phyloP scores from a whole-genome alignment of 2,797 vertebrate species.

The Anguilla pacifica region DNA sequence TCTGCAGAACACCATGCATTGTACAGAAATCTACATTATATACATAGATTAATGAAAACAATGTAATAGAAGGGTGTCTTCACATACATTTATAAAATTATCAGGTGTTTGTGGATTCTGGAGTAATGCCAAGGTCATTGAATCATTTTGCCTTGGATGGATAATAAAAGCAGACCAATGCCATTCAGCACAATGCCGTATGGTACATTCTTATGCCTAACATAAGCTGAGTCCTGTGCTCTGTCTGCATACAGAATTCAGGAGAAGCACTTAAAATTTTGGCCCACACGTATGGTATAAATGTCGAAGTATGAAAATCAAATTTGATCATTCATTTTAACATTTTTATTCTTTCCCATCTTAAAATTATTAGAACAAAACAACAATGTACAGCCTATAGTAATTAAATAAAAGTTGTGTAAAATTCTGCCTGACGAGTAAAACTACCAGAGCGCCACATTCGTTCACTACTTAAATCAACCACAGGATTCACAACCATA shows the following conservation, averaged over 20 bases:
- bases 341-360: neutral
- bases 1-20: neutral
- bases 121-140: neutral
- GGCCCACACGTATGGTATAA: neutral
- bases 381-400: neutral
- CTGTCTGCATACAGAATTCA: neutral
- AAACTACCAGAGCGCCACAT: neutral
- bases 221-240: neutral
- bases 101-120: neutral
- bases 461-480: constrained; percentile 13
- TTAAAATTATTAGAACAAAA: neutral
- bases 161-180: neutral
- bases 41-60: neutral
- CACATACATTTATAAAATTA: neutral
- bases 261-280: neutral
- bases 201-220: neutral
- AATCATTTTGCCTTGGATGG: too few relatives aligned
- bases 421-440: neutral
- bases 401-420: neutral
- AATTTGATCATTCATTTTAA: neutral
- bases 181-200: neutral
- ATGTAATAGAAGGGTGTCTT: neutral
- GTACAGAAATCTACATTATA: neutral
- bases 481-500: neutral
- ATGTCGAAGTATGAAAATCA: neutral